Conservation (phyloP, 2,113 vertebrate species). For the Seriola dumerili region DNA sequence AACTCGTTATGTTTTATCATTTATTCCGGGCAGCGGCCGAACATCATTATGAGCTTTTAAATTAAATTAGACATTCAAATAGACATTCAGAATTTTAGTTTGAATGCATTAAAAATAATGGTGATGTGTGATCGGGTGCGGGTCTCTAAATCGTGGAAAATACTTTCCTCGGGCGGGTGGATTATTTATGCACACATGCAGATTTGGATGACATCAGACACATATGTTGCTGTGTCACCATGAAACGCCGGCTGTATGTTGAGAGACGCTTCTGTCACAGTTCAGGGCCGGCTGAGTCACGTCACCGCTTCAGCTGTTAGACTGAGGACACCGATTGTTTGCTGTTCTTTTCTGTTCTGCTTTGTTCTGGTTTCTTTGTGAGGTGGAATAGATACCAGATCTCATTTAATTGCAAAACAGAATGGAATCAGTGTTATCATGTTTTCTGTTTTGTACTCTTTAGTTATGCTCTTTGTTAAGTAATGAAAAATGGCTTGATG, state of each 20-base stretch:
- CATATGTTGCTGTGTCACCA: too few relatives aligned
- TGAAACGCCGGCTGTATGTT: not conserved
- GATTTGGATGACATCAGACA: too few relatives aligned
- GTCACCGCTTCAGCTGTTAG: not conserved
- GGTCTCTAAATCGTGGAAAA: too few relatives aligned
- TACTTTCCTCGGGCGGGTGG: too few relatives aligned
- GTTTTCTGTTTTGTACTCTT: slow-evolving; percentile 3
- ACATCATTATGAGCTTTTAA: too few relatives aligned
- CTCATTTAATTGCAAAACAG: not conserved
- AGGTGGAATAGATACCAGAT: slow-evolving; percentile 4
- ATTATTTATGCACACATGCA: too few relatives aligned
- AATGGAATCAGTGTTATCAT: not conserved
- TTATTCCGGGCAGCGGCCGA: too few relatives aligned
- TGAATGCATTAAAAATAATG: too few relatives aligned
- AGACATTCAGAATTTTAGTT: too few relatives aligned
- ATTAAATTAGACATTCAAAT: too few relatives aligned
- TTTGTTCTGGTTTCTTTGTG: slow-evolving; percentile 12
- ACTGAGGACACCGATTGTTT: not conserved
- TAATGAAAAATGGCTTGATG: not conserved
- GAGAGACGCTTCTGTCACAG: slow-evolving; percentile 43
- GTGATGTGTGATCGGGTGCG: too few relatives aligned
- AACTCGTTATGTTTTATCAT: too few relatives aligned
- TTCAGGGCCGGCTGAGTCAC: not conserved
- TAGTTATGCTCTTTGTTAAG: not conserved
- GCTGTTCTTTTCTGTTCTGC: not conserved